Base-by-base conservation (phyloP, 1,140 invertebrate genomes). In the Neotoxoptera formosana region DNA sequence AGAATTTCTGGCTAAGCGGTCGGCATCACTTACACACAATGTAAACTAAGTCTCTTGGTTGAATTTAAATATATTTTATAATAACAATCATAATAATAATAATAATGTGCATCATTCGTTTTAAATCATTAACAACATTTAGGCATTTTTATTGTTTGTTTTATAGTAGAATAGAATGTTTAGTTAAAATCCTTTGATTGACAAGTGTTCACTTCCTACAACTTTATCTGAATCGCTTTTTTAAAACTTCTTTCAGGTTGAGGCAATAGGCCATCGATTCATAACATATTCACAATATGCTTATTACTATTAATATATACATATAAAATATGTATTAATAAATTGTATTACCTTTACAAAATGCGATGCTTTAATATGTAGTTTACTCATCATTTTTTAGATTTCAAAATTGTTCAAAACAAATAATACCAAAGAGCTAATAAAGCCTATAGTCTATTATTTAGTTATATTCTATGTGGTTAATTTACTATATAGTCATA, bases 11-110 rank as follows among this genome's bases (percentile, higher is more conserved):
- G 91, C 91, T 93, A 93, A 84, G 91, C 91, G 91, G 91, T 93
- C 91, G 76, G 91, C 91, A 93, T 93, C 91, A 93, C 91, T 93
- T 93, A 93, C 91, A 84, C n/a, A 93, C 91, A 93, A 93, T 84
- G 91, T 93, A 93, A 93, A 93, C 48, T 41, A 91, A 92, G 60
- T 48, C 14, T 48, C n/a, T 41, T 86, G 23, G 7, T 86, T 93
- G 36, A 86, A 56, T 93, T 60, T 81, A 56, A 92, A 51, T 17
- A 60, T 23, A 48, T 81, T 92, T 92, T 8, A 30, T 67, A 86
- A 51, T 41, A 53, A 53, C 7, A 53, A 53, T 92, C 7, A 41
- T 67, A 86, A 51, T 41, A 51, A 51, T 60, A 92, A 48, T 17
- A 83, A 47, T 53, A 93, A 53, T 86, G 25, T 83, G 60, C 76